Percentiles rank a stretch among this genome's conserved stretches.
These are phyloP conservation scores for Callorhinus ursinus DNA, from an alignment of 2,113 vertebrate genomes.

Conservation along the genomic window DNA sequence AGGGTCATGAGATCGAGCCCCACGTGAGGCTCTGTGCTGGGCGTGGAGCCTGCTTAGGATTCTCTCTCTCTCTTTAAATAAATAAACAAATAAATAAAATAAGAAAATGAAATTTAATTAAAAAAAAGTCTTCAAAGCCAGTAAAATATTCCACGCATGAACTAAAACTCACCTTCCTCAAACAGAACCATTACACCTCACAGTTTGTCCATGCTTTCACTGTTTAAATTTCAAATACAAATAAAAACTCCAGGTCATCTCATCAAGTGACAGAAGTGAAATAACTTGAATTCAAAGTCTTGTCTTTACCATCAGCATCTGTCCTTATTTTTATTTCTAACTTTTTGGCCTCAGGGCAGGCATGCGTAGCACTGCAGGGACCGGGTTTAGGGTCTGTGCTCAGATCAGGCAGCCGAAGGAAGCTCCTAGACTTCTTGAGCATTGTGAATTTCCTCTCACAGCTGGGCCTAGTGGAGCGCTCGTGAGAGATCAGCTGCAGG, in stretches of 20 bases:
- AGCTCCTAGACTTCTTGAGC: neutral
- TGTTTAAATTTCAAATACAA: neutral
- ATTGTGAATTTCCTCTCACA: neutral
- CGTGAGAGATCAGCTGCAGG: neutral
- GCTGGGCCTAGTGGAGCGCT: neutral
- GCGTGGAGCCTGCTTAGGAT: neutral
- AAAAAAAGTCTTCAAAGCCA: neutral
- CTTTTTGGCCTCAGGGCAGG: neutral
- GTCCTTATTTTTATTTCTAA: neutral
- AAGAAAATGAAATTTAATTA: neutral
- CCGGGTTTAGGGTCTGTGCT: neutral
- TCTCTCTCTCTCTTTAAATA: neutral
- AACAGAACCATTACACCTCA: neutral
- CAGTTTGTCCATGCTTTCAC: neutral
- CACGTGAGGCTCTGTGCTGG: neutral
- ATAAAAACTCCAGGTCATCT: neutral
- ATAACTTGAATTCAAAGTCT: neutral
- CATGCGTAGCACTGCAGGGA: accelerated
- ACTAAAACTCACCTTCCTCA: neutral
- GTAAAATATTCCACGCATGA: neutral
- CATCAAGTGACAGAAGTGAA: neutral
- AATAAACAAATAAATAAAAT: neutral
- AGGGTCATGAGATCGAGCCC: neutral
- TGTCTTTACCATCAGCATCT: neutral
- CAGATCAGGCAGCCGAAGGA: neutral